Evolutionary conservation across 2,113 vertebrate species (phyloP).

Genomic region (Esox niger): DNA sequence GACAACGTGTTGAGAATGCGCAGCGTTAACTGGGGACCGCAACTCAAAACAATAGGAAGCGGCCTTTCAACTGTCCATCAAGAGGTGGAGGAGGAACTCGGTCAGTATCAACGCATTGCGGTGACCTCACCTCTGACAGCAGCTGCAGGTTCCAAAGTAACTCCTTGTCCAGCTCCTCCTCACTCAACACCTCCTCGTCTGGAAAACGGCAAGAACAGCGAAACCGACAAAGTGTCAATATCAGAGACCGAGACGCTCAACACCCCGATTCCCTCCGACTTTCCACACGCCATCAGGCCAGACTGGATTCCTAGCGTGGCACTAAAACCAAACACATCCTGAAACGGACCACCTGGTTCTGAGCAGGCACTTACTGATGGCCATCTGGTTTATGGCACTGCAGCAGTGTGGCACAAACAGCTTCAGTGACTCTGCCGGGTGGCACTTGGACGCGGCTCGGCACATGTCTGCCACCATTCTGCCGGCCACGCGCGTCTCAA

Average conservation of each 20-base stretch:
- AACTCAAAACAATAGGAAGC: too few relatives aligned
- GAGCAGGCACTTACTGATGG: slow-evolving; percentile 83
- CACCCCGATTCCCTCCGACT: neutral
- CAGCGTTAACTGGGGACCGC: too few relatives aligned
- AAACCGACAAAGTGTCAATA: slow-evolving; percentile 10
- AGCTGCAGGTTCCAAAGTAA: slow-evolving; percentile 96
- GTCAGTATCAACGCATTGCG: neutral
- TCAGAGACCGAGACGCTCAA: neutral
- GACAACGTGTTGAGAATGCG: too few relatives aligned
- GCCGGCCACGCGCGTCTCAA: slow-evolving; percentile 95
- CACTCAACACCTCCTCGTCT: slow-evolving; percentile 94
- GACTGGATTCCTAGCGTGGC: too few relatives aligned
- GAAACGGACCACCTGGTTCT: too few relatives aligned
- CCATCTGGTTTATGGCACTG: slow-evolving; percentile 88
- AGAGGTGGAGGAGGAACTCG: neutral
- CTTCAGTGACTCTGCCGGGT: slow-evolving; percentile 89
- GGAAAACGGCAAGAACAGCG: slow-evolving; percentile 41
- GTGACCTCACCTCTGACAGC: slow-evolving; percentile 86
- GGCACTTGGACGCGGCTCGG: slow-evolving; percentile 93
- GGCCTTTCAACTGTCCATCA: too few relatives aligned
- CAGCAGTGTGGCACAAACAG: slow-evolving; percentile 96
- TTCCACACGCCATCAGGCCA: neutral
- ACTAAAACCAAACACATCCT: too few relatives aligned
- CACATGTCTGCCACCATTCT: slow-evolving; percentile 99
- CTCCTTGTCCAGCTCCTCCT: slow-evolving; percentile 97